Evolutionary conservation across 2,797 vertebrate genomes (phyloP), one percentile per base, ranked within the genome.

Genomic region (Myotis daubentonii): DNA sequence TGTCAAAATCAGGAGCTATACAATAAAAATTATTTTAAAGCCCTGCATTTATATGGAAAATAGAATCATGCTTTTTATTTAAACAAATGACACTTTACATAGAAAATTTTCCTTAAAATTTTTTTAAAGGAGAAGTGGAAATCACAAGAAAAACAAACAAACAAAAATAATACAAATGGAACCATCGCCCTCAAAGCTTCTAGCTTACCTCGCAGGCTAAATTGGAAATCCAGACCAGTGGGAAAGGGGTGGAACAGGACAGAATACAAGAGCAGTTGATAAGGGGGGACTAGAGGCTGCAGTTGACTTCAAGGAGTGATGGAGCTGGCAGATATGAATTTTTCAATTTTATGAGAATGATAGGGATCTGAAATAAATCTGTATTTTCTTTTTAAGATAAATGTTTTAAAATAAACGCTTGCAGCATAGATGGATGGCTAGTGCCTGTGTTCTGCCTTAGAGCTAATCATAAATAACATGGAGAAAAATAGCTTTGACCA

Each of bases 361-460:
- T 97, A 97, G 94, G 53, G 80, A 97, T 97, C 97, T 96, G 85
- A 97, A 97, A 96, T 97, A 97, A 97, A 96, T 97, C 97, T 94
- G 68, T 95, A 96, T 97, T 97, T 97, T 97, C 96, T 97, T 97
- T 97, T 95, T 86, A 97, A 97, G 97, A 97, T 93, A 97, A 97
- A 97, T 97, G 97, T 91, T 96, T 97, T 96, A 95, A 96, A 97
- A 94, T 96, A 97, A 97, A 95, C 0, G 76, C 86, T 89, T 83
- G 71, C 76, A 92, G 92, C 85, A 30, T 55, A 92, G 93, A 96
- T 96, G 95, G 94, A 97, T 97, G 90, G 86, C 79, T 62, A 53
- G 82, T 95, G 92, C 91, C 75, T 55, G 2, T 94, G 90, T 96
- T 92, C 92, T 95, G 83, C 91, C 97, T 95, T 76, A 84, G 93